phyloP scores from a whole-genome alignment of 1,140 invertebrate species.

The Charaxes varanes region DNA sequence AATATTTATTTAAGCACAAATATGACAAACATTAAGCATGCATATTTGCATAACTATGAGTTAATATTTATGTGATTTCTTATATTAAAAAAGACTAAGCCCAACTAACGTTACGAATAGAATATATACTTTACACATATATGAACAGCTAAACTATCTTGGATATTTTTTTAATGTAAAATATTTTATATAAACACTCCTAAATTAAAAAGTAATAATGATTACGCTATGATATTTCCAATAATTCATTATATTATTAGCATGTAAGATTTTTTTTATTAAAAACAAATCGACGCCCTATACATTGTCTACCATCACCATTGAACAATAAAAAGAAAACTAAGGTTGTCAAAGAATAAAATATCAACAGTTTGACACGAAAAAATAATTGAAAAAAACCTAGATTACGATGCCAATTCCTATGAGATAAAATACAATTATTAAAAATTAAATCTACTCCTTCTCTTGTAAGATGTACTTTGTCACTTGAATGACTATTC shows the following conservation, averaged over 20 bases:
- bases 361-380: conserved; percentile 9
- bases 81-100: conserved; percentile 32
- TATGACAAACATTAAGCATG: conserved; percentile 63
- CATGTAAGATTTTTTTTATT: too few species aligned
- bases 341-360: conserved; percentile 4
- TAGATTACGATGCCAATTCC: conserved; percentile 11
- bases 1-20: conserved; percentile 64
- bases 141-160: conserved; percentile 18
- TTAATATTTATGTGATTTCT: conserved; percentile 25
- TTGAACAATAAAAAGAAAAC: conserved; percentile 13
- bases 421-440: conserved; percentile 12
- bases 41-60: conserved; percentile 48
- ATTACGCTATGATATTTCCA: too few species aligned
- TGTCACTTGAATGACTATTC: not conserved
- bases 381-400: conserved; percentile 13
- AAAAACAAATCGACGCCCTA: conserved; percentile 2
- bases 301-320: conserved; percentile 23
- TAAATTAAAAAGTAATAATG: conserved; percentile 25
- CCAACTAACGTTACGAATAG: conserved; percentile 31
- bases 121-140: conserved; percentile 48
- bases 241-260: too few species aligned
- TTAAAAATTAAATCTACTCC: conserved; percentile 11
- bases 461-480: too few species aligned
- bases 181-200: conserved; percentile 19
- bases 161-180: conserved; percentile 21